Base-by-base conservation (phyloP, 1,140 invertebrate genomes). In the Planococcus citri region DNA sequence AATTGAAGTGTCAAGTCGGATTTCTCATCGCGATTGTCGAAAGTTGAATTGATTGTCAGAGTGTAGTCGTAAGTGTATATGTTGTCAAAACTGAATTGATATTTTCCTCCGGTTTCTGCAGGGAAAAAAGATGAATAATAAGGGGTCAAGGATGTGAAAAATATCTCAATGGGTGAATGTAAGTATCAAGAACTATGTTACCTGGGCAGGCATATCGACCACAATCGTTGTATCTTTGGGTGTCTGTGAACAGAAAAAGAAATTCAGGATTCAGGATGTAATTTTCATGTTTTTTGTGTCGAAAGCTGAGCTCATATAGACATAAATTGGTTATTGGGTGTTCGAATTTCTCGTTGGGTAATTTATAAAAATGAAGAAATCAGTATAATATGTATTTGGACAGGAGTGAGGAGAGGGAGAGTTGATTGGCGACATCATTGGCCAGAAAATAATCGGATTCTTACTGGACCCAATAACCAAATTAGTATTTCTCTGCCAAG, bases 31-130 rank as follows among this genome's bases (percentile, higher is more conserved):
- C 25, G 8, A 24, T 25, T 64, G 17, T 64, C 60, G 22, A 64
- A 64, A 6, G 60, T 64, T 12, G 60, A 64, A 64, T 64, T 64
- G 3, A 64, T 14, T 17, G 22, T 24, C 21, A 64, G 22, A 2
- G 60, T 64, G 60, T 64, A 64, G 9, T 9, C 10, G 17, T 64
- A 64, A 25, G 10, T 17, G 25, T 64, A 64, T 10, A 17, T 27
- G 6, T 4, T 24, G 10, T 64, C 60, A 3, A 9, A 27, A 22
- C 22, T 10, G 22, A 64, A 64, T 25, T 64, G 22, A 17, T 25
- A 64, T 25, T 64, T 64, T 64, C 60, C 60, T 64, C 60, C 60
- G 3, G 60, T 64, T 64, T 64, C 60, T 64, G 22, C 17, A n/a
- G n/a, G 4, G 4, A 14, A 51, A 37, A 6, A 37, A 14, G 14